Conservation (phyloP, 2,113 vertebrate genomes). For the Ptilorrhoa leucosticta region DNA sequence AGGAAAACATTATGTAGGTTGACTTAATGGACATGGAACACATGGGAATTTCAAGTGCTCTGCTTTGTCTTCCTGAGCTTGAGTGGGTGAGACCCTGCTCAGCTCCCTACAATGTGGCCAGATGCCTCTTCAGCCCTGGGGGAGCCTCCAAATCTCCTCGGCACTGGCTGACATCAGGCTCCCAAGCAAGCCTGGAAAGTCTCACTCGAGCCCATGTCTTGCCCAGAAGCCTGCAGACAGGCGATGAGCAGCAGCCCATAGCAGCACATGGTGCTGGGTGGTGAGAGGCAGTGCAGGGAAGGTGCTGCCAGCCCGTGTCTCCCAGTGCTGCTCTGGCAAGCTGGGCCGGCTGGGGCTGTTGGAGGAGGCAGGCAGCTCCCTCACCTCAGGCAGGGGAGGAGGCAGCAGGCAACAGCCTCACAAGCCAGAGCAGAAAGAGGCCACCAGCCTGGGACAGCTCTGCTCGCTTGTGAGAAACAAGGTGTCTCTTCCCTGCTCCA, state of each 20-base stretch:
- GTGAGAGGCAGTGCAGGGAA: not conserved
- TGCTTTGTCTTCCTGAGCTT: not conserved
- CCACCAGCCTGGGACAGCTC: not conserved
- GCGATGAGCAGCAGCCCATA: rapidly evolving
- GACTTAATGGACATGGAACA: not conserved
- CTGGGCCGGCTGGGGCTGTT: not conserved
- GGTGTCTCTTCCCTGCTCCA: not conserved
- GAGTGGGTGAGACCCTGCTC: not conserved
- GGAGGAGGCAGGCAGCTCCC: not conserved
- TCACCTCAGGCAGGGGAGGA: not conserved
- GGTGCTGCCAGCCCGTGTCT: rapidly evolving
- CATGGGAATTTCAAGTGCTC: not conserved
- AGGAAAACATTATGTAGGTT: not conserved
- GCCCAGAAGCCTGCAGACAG: not conserved
- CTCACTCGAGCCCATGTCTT: rapidly evolving
- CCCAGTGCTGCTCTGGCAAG: not conserved
- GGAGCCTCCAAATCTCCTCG: not conserved
- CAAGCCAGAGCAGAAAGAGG: not conserved
- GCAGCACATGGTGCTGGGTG: rapidly evolving
- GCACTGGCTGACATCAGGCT: rapidly evolving
- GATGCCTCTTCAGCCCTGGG: not conserved
- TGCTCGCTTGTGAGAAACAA: not conserved
- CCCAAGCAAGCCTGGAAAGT: not conserved
- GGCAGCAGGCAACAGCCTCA: not conserved
- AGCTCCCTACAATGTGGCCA: not conserved